Percentiles rank a stretch among this genome's conserved stretches.
These are phyloP conservation scores for Sebastiscus tertius DNA, from an alignment of 2,797 vertebrate genomes.

Conservation along the genomic window DNA sequence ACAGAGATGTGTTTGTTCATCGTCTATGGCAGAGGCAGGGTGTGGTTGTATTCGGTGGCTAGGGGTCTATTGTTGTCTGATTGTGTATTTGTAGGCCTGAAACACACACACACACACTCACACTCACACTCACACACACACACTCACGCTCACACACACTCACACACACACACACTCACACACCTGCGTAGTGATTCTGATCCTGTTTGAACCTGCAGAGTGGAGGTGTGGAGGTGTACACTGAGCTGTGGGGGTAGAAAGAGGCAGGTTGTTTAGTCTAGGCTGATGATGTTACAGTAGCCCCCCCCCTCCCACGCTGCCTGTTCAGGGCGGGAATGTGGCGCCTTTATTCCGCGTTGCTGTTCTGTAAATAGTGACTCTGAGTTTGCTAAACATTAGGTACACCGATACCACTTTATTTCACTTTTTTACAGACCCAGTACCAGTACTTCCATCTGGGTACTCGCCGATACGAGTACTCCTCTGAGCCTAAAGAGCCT, in stretches of 20 bases:
- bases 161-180: background rate
- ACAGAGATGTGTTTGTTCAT: constrained; percentile 38
- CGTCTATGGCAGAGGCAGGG: constrained; percentile 27
- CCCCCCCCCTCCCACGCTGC: no score
- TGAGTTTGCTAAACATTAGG: no score
- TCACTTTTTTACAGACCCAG: no score
- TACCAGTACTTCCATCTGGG: no score
- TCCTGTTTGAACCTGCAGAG: constrained; percentile 1
- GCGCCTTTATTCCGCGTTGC: no score
- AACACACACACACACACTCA: background rate
- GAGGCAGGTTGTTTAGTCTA: background rate
- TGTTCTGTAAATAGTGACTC: no score
- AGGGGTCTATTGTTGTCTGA: constrained; percentile 45
- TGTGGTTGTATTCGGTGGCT: constrained; percentile 21
- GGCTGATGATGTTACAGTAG: background rate
- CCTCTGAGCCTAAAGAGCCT: no score
- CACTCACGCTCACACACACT: no score
- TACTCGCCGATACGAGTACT: no score
- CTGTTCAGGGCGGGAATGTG: no score
- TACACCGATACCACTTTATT: no score
- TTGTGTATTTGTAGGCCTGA: constrained; percentile 25
- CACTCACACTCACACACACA: no score
- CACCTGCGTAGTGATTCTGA: background rate
- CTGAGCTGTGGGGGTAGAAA: background rate
- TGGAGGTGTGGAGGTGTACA: background rate